Evolutionary conservation across 2,888 invertebrate genomes (phyloP).

Genomic region (Apoderus coryli): DNA sequence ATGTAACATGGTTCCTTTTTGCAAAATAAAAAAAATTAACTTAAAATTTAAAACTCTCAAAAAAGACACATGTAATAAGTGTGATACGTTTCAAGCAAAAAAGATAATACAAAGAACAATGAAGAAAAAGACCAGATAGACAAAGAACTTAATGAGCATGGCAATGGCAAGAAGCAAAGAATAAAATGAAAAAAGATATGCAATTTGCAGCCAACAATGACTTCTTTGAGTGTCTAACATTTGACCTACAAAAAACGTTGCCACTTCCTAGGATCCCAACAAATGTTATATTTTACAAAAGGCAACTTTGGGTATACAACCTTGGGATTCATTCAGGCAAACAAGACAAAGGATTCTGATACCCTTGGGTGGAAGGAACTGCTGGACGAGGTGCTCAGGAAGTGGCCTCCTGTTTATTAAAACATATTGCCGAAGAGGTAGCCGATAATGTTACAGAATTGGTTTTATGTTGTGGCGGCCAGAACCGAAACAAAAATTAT

Average conservation of each 20-base stretch:
- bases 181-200: too few species aligned
- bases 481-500: conserved; percentile 16
- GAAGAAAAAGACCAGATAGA: too few species aligned
- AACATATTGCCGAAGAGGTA: conserved; percentile 10
- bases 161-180: too few species aligned
- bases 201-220: too few species aligned
- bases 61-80: too few species aligned
- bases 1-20: too few species aligned
- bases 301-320: conserved; percentile 21
- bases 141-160: too few species aligned
- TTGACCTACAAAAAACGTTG: conserved; percentile 21
- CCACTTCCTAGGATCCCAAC: conserved; percentile 13
- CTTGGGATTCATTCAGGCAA: conserved; percentile 16
- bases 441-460: conserved; percentile 15
- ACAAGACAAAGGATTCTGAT: conserved; percentile 10
- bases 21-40: too few species aligned
- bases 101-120: too few species aligned
- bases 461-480: conserved; percentile 16
- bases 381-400: conserved; percentile 18
- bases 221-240: conserved; percentile 33
- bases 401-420: conserved; percentile 15
- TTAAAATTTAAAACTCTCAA: too few species aligned
- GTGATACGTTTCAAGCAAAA: too few species aligned
- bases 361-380: conserved; percentile 18
- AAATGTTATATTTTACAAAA: conserved; percentile 21